Base-by-base conservation (phyloP, 2,113 vertebrate genomes). In the Sorex fumeus region DNA sequence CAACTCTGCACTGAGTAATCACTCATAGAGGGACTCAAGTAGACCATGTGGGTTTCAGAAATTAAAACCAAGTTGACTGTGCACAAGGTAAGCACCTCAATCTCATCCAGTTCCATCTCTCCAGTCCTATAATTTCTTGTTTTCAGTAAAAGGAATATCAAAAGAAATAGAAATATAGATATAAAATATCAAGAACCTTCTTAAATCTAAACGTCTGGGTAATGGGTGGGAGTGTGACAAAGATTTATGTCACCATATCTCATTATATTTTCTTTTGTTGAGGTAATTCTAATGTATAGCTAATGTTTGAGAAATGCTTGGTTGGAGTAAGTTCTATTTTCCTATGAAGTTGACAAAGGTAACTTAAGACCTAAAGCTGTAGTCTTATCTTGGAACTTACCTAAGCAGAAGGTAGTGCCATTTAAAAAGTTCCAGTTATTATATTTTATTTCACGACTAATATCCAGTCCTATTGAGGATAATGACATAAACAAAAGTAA, bases 381-480 rank as follows among this genome's bases (percentile, higher is more conserved):
- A 91, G 23, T 4, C 10, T 6, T 2, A 62, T 8, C 34, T 25
- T 70, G 18, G 45, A 53, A 83, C 9, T 43, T 64, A 66, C 28
- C 60, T 18, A 0, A 57, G 50, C 40, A 28, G 12, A 72, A 77
- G 34, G 23, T 25, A 60, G 2, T 62, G 25, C 2, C 60, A 25
- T 6, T 25, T 62, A 19, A 62, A 62, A 62, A 62, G 19, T 62
- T 27, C 4, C 28, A 27, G 64, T 23, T 16, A 88, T 91, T 50
- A 67, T 23, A 36, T 13, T 57, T 64, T 2, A 93, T 45, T 66
- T 88, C 50, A 88, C 32, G 70, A 76, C 28, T 30, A 95, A 71
- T n/a, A 7, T 40, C 27, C 86, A 12, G 27, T 45, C 53, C 21
- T 76, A 64, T 1, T 23, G 40, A 76, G 6, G 19, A 60, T 21